phyloP scores from a whole-genome alignment of 2,888 invertebrate species.

The Linyphia triangularis region DNA sequence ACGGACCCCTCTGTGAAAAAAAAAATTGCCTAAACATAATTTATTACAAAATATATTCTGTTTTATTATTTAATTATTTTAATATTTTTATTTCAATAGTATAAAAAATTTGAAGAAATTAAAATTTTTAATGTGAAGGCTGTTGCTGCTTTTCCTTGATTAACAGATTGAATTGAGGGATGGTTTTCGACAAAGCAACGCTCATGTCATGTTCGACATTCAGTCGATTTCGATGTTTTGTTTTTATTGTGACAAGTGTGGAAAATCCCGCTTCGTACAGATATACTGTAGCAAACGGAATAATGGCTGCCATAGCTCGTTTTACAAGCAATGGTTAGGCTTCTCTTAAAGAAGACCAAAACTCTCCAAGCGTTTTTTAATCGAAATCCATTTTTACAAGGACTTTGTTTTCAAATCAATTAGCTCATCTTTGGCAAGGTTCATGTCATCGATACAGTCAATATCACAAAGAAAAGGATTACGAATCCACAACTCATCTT shows the following conservation, averaged over 20 bases:
- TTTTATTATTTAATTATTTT: background rate
- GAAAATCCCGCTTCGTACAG: slow-evolving; percentile 40
- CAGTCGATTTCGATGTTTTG: slow-evolving; percentile 53
- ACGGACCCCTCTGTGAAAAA: background rate
- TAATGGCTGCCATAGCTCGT: slow-evolving; percentile 50
- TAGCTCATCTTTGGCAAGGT: slow-evolving; percentile 54
- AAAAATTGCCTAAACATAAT: background rate
- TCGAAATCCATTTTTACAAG: slow-evolving; percentile 26
- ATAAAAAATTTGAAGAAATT: slow-evolving; percentile 21
- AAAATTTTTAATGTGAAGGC: slow-evolving; percentile 41
- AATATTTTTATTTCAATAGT: no score
- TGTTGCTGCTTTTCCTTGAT: slow-evolving; percentile 53
- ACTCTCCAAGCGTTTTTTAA: no score
- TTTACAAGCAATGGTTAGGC: slow-evolving; percentile 50
- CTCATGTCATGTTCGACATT: slow-evolving; percentile 48
- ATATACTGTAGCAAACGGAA: slow-evolving; percentile 51
- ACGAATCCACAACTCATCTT: slow-evolving; percentile 55
- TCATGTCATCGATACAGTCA: slow-evolving; percentile 49
- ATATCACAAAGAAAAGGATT: slow-evolving; percentile 51
- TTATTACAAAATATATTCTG: no score
- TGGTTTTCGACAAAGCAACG: slow-evolving; percentile 57
- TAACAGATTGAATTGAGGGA: slow-evolving; percentile 52
- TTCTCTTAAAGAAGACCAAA: slow-evolving; percentile 50
- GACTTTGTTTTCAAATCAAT: slow-evolving; percentile 55
- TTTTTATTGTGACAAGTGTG: slow-evolving; percentile 47